These are phyloP conservation scores for Campylomormyrus numenius DNA, from an alignment of 2,113 vertebrate species.

Conservation along the genomic window DNA sequence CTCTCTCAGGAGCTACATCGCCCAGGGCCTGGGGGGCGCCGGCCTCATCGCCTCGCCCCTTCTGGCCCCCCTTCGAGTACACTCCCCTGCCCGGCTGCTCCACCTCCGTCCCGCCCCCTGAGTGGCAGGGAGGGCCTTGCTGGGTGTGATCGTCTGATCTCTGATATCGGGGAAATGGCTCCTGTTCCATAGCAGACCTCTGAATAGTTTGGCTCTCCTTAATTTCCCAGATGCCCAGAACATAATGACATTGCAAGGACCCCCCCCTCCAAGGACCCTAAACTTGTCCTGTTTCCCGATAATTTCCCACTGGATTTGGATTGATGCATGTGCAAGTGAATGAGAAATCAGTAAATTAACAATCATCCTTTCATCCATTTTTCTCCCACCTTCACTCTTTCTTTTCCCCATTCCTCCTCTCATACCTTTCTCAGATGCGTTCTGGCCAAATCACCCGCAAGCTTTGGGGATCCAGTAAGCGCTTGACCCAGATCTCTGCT, in stretches of 20 bases:
- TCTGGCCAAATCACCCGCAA: constrained; percentile 91
- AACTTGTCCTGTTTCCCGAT: not conserved
- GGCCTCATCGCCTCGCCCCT: constrained; percentile 64
- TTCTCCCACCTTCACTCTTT: not conserved
- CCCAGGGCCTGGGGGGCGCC: constrained; percentile 68
- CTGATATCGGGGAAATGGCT: not conserved
- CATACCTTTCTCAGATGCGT: constrained; percentile 80
- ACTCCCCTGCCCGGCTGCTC: constrained; percentile 69
- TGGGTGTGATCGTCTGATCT: not conserved
- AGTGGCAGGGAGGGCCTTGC: not conserved
- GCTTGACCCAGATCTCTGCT: constrained; percentile 87
- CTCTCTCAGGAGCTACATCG: constrained; percentile 75
- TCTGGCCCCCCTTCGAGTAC: constrained; percentile 67
- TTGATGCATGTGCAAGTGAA: constrained; percentile 4
- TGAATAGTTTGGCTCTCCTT: not conserved
- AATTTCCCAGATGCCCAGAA: not conserved
- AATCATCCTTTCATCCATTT: not conserved
- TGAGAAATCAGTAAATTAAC: not conserved
- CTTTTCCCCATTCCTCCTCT: constrained; percentile 38
- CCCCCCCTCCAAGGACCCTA: not conserved
- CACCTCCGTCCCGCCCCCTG: constrained; percentile 48
- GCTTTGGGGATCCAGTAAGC: constrained; percentile 93
- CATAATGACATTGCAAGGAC: not conserved
- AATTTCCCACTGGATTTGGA: not conserved
- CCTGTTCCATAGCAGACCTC: not conserved